These are phyloP conservation scores for Rhimphoctona megacephalus DNA, from an alignment of 2,888 invertebrate genomes.

Conservation along the genomic window DNA sequence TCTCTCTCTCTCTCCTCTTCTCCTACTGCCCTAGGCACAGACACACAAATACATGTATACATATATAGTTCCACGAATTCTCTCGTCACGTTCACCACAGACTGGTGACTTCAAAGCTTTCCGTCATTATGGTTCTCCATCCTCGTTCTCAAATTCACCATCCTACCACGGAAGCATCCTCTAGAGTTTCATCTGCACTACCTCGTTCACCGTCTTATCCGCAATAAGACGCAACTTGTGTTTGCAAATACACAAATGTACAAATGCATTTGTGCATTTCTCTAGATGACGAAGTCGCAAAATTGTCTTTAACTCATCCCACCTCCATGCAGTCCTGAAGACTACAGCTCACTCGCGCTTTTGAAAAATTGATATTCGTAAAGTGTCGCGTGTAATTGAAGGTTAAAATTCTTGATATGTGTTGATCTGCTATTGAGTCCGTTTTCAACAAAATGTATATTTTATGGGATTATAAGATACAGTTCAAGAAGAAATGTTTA, in stretches of 20 bases:
- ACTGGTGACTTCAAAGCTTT: conserved; percentile 74
- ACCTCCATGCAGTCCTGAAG: background rate
- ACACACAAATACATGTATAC: conserved; percentile 1
- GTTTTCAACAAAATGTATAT: background rate
- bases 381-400: background rate
- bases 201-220: conserved; percentile 48
- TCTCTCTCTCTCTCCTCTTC: conserved; percentile 1
- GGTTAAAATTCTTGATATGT: background rate
- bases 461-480: background rate
- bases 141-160: conserved; percentile 23
- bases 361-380: background rate
- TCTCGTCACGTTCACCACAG: conserved; percentile 41
- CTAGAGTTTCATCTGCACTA: conserved; percentile 7
- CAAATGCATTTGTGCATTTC: conserved; percentile 38
- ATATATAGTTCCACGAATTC: conserved; percentile 44
- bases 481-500: background rate
- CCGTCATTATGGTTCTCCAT: conserved; percentile 52
- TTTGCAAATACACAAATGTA: conserved; percentile 66
- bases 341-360: background rate
- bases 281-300: conserved; percentile 40
- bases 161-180: conserved; percentile 42
- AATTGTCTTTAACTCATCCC: conserved; percentile 32
- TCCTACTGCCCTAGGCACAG: background rate
- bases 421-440: background rate
- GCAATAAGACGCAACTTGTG: conserved; percentile 75